Evolutionary conservation across 2,888 invertebrate genomes (phyloP), one percentile per base, ranked within the genome.

Genomic region (Eupithecia inturbata): DNA sequence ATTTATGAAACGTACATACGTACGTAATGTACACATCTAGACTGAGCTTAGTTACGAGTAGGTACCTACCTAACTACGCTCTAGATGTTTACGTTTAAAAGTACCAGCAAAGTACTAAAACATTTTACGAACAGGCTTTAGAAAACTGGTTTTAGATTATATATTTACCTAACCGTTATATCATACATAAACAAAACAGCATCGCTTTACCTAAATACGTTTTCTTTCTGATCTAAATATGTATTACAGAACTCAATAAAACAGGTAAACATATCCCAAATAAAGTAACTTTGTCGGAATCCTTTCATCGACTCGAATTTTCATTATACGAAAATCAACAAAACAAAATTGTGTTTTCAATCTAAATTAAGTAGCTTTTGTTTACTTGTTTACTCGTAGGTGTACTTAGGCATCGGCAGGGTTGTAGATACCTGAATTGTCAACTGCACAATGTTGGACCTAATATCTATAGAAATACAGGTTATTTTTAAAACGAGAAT

Each of bases 301-400:
- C 45, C 49, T 39, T 63, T 70, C 62, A 70, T 53, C 31, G 33
- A 9, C 49, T 49, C 9, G n/a, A 66, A 66, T 68, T 71, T 68
- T 64, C 68, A n/a, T 49, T 70, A 53, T 66, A 66, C 36, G 57
- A 74, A 71, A 71, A 71, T 74, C 71, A 74, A 74, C 74, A 68
- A 66, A 71, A 33, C 60, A 74, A 36, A 71, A 71, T 60, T 69
- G 67, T 74, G 67, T 64, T 70, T 68, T 28, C 57, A 73, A 64
- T 68, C 69, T 74, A 31, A 28, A 68, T 62, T 16, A 62, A 26
- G 26, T 60, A 26, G 16, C 1, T 60, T 60, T 28, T 22, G 22
- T 26, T 26, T 26, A 60, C 14, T 28, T 22, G 22, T 26, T 26
- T 26, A 60, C 14, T 60, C 12, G 14, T n/a, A 19, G 45, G 45